Evolutionary conservation across 2,888 invertebrate genomes (phyloP).

Genomic region (Drosophila macrospina): DNA sequence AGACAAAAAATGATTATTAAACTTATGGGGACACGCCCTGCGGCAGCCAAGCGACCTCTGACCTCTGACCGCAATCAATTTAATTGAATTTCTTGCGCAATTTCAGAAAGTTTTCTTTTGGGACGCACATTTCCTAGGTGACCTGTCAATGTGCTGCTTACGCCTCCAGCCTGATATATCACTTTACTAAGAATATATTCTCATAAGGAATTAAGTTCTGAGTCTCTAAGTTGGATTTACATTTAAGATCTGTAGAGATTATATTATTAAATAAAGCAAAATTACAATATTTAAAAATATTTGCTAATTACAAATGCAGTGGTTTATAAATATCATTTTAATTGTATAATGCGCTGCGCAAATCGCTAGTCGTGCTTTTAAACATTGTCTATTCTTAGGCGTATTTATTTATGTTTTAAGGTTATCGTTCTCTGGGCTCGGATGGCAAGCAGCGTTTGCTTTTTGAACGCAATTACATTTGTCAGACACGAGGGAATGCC

Average conservation of each 20-base stretch:
- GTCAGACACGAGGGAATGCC: constrained; percentile 38
- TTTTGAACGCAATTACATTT: constrained; percentile 56
- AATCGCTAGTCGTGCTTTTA: neutral
- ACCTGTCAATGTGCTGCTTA: constrained; percentile 4
- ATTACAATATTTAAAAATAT: too few species aligned
- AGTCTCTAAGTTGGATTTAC: too few species aligned
- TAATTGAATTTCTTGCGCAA: constrained; percentile 53
- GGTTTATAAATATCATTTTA: too few species aligned
- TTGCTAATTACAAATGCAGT: too few species aligned
- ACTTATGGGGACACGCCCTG: constrained; percentile 39
- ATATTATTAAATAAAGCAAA: too few species aligned
- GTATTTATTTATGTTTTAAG: constrained; percentile 53
- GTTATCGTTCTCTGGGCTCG: constrained; percentile 2
- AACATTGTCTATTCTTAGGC: constrained; percentile 16
- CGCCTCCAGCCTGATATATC: neutral
- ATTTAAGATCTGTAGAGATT: too few species aligned
- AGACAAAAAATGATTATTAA: constrained; percentile 39
- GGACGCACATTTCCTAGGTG: constrained; percentile 9
- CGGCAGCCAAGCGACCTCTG: constrained; percentile 18
- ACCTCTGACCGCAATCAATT: constrained; percentile 62
- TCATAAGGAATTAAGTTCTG: too few species aligned
- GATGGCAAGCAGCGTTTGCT: constrained; percentile 30
- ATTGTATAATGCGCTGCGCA: neutral
- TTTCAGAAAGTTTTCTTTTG: constrained; percentile 24
- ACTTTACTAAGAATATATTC: too few species aligned